These are phyloP conservation scores for Octomys mimax DNA, from an alignment of 2,797 vertebrate genomes.

Conservation along the genomic window DNA sequence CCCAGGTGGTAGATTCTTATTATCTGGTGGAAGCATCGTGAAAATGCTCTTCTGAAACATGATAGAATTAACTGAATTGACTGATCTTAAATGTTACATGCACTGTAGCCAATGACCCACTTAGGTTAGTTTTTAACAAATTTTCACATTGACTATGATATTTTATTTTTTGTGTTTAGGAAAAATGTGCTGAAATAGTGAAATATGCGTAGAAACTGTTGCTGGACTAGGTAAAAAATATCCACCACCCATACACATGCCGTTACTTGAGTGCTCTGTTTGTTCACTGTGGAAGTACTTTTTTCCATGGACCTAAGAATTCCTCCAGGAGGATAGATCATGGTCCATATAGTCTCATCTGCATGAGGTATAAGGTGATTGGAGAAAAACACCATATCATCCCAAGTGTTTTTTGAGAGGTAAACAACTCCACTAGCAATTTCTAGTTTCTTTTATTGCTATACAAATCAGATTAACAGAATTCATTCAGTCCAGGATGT, in stretches of 20 bases:
- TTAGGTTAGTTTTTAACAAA: constrained; percentile 26
- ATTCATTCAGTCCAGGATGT: neutral
- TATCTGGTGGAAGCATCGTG: neutral
- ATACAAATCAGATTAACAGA: constrained; percentile 10
- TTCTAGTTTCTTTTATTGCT: neutral
- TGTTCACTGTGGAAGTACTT: neutral
- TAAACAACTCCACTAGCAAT: constrained; percentile 13
- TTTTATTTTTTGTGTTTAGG: constrained; percentile 10
- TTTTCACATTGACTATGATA: constrained; percentile 43
- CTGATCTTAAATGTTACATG: neutral
- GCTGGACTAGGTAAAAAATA: neutral
- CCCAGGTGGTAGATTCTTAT: neutral
- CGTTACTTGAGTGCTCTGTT: neutral
- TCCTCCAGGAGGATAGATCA: neutral
- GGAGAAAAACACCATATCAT: constrained; percentile 4
- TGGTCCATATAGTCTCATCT: neutral
- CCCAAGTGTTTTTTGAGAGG: neutral
- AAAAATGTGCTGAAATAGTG: neutral
- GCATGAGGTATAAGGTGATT: constrained; percentile 19
- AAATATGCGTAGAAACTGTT: neutral
- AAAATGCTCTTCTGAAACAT: neutral
- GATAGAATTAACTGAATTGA: neutral
- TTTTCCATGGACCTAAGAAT: constrained; percentile 33
- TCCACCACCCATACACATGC: neutral
- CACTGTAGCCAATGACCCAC: constrained; percentile 15